Evolutionary conservation across 2,888 invertebrate species (phyloP), one percentile per base, ranked within the genome.

Genomic region (Drosophila niveifrons): DNA sequence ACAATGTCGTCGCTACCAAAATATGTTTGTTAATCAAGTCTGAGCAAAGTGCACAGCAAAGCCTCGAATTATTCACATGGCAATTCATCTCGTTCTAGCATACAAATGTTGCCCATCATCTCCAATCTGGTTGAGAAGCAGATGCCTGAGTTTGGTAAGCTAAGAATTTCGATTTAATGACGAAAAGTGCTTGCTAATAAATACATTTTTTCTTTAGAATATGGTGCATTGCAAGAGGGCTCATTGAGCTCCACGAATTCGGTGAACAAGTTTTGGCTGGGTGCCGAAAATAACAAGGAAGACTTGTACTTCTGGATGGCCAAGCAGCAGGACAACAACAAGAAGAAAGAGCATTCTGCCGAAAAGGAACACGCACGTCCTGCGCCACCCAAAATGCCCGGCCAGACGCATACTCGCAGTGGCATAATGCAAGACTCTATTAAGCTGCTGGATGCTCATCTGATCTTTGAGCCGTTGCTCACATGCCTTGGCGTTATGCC

Each of bases 271-370:
- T 91, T 91, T 62, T 92, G 92, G 91, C 66, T 90, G 15, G 91
- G 90, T 3, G 73, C 89, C 7, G 91, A 94, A 44, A 95, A 95
- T 82, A 94, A 94, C 15, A 94, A 95, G n/a, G 97, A 97, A 90
- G 98, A 98, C 92, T 93, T 98, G 46, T 98, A 98, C 92, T 96
- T 96, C 82, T 98, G 98, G 98, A 98, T 98, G 98, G 97, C 97
- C 1, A 96, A 97, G 85, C 98, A 98, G 88, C 97, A 97, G 77
- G 92, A 92, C 48, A 91, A 80, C 48, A 91, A 82, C 55, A 91
- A 91, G 47, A 92, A 92, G 57, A 88, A 90, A 29, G 91, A 91
- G 6, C 78, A 79, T 2, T 67, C 87, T 18, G 75, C 62, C 69
- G 93, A 93, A 93, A 95, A 93, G 93, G 93, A 94, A 92, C 90